Percentiles rank a stretch among this genome's conserved stretches.
phyloP scores from a whole-genome alignment of 2,113 vertebrate species.

The Myodes glareolus region DNA sequence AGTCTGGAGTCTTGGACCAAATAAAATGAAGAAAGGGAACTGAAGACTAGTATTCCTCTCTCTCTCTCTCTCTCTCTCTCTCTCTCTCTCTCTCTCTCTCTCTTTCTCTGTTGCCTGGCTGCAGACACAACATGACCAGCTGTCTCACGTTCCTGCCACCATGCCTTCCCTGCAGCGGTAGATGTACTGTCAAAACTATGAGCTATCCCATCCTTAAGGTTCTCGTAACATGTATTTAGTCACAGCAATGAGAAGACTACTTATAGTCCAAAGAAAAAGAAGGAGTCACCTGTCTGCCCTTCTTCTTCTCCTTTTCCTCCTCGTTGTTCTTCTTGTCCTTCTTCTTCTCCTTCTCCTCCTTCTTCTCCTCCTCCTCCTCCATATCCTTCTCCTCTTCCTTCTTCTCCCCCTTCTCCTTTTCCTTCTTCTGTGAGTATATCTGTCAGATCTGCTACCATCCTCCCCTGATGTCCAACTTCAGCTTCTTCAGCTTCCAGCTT shows the following conservation, averaged over 20 bases:
- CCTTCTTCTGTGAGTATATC: not conserved
- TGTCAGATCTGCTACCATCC: not conserved
- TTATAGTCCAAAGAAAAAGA: not conserved
- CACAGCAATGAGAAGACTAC: not conserved
- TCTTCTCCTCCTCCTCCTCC: too few relatives aligned
- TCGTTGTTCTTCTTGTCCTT: fast-evolving
- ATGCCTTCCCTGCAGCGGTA: too few relatives aligned
- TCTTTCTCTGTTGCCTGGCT: not conserved
- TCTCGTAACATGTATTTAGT: not conserved
- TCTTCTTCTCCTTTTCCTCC: too few relatives aligned
- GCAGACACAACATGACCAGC: not conserved
- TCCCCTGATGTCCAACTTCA: not conserved
- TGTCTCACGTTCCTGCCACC: not conserved
- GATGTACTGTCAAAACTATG: not conserved
- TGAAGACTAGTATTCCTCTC: too few relatives aligned
- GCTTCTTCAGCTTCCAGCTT: not conserved
- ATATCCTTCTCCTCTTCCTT: too few relatives aligned
- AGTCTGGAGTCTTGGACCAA: not conserved
- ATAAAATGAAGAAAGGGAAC: not conserved
- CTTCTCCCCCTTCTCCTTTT: too few relatives aligned
- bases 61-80: not conserved
- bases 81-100: too few relatives aligned
- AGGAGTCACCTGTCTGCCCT: too few relatives aligned
- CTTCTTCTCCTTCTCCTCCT: too few relatives aligned
- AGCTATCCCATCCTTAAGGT: not conserved